phyloP scores from a whole-genome alignment of 2,797 vertebrate species.

The Anisognathus igniventris region DNA sequence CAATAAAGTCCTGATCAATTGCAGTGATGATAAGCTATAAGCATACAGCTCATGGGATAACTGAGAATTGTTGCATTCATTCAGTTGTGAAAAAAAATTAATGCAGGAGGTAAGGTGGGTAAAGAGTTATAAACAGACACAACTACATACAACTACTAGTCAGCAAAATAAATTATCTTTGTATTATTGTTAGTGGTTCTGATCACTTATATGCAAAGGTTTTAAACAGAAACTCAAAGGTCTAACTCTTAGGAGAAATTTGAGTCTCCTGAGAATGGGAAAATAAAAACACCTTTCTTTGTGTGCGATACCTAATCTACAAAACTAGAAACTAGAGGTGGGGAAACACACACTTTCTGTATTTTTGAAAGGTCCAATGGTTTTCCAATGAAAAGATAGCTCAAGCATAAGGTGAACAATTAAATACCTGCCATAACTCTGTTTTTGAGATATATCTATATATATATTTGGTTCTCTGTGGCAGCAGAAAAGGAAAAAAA shows the following conservation, averaged over 20 bases:
- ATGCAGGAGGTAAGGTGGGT: not conserved
- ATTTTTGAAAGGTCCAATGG: not conserved
- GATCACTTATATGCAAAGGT: not conserved
- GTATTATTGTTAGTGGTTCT: not conserved
- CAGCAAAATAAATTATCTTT: not conserved
- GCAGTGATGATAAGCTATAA: not conserved
- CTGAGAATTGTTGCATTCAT: not conserved
- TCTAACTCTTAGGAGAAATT: not conserved
- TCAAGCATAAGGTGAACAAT: not conserved
- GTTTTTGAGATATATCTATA: not conserved
- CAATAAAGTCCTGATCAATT: not conserved
- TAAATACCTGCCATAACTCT: not conserved
- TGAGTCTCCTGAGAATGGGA: not conserved
- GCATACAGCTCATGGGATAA: not conserved
- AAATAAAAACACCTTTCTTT: not conserved
- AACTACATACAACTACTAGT: fast-evolving
- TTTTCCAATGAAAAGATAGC: not conserved
- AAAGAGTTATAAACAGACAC: not conserved
- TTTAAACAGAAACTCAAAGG: not conserved
- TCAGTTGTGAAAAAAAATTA: not conserved
- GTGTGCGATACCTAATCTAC: not conserved
- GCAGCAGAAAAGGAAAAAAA: not conserved
- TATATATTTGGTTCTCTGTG: not conserved
- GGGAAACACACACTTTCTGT: fast-evolving
- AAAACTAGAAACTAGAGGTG: not conserved